Evolutionary conservation across 30 jellyfish, hydroid and myxozoan genomes (phyloP), one percentile per base, ranked within the genome.

Genomic region (Chrysaora quinquecirrha): DNA sequence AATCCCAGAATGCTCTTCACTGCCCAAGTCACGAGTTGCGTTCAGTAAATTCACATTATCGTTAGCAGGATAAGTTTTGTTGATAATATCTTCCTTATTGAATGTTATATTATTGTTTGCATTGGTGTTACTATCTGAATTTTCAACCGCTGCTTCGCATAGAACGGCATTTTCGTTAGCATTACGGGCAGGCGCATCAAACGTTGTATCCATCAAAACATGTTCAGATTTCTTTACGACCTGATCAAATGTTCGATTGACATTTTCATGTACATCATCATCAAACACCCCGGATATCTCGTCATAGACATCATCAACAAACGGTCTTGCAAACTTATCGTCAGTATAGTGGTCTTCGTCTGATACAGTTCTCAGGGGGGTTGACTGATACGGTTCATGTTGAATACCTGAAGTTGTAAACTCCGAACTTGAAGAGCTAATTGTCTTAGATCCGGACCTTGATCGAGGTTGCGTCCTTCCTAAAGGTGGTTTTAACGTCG

Each of bases 231-330:
- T 38, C 54, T 38, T 38, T n/a, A n/a, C n/a, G n/a, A n/a, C n/a
- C 14, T 38, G 54, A 38, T 38, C 54, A 52, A 52, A 52, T 19
- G 68, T 52, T 52, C 68, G 24, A 20, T 52, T 52, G 68, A 20
- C 68, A 52, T 52, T 52, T 12, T 20, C 68, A 25, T 52, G 24
- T 19, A 7, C 7, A 2, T 52, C 67, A 31, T 80, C 90, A 7
- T 64, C 82, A 48, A 80, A 80, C 10, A 80, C 90, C 16, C 67
- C 90, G 20, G 90, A 80, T 34, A 80, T 33, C 29, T 71, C 65
- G 11, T 34, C 76, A 28, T 66, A 64, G 16, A 64, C 71, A 50
- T 66, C 89, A 21, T 47, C 18, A 25, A 24, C 75, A 16, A 80
- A 66, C 63, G 90, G 83, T 16, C 72, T 76, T 12, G 64, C 64